Base-by-base conservation (phyloP, 1,140 invertebrate species). In the Plodia interpunctella region DNA sequence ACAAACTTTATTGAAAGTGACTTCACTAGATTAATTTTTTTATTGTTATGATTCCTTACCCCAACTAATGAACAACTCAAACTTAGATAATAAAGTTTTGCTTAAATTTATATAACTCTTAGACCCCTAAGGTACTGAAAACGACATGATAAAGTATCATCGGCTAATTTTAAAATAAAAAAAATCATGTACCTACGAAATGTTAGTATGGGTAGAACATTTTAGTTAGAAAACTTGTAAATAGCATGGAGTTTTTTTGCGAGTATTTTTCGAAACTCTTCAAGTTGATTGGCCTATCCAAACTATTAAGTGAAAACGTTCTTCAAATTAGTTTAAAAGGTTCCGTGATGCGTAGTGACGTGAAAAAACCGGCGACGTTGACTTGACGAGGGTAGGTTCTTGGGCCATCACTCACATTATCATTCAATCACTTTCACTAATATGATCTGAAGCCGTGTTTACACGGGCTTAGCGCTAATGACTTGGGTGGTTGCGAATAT, bases 301-400 rank as follows among this genome's bases (percentile, higher is more conserved):
- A n/a, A 44, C 38, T 44, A 44, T 44, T 44, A 44, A 44, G 38
- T 44, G 38, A 44, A 44, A 44, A 44, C 38, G n/a, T 44, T 44
- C 38, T 44, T 44, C 30, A 58, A 58, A 58, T 58, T 50, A 58
- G 50, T 58, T 58, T 58, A 51, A 58, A 58, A 58, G 49, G 56
- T 38, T 57, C 25, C 20, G 13, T 50, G 25, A 38, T 52, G 38
- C 38, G 38, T 44, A 44, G 38, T 44, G 38, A 44, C 56, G 50
- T 49, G 49, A 59, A 59, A 59, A 59, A 59, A 53, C 57, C 53
- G 53, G 18, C 51, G 57, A 53, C 57, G 52, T 51, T 11, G 28
- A 17, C 15, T 30, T 60, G 59, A 60, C 52, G 59, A 59, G 57
- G 57, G 57, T 59, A 35, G 21, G 44, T 32, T 6, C 57, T 58